Evolutionary conservation across 2,113 vertebrate genomes (phyloP).

Genomic region (Tautogolabrus adspersus): DNA sequence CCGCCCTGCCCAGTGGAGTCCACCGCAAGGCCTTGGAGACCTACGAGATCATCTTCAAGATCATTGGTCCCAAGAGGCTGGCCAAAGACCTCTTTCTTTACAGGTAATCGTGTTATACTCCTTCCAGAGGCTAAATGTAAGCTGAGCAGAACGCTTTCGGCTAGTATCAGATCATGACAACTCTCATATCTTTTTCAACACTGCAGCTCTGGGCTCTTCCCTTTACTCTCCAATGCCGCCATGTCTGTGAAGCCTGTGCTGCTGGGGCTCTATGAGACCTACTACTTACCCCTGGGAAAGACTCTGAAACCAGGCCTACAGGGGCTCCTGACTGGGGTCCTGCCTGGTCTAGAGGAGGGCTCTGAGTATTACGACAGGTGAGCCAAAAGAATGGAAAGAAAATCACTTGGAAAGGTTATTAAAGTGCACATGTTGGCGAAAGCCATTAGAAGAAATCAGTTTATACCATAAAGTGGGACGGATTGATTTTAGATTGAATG

Average conservation of each 20-base stretch:
- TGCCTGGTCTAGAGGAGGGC: conserved; percentile 97
- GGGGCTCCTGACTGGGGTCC: conserved; percentile 94
- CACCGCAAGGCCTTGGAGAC: conserved; percentile 99
- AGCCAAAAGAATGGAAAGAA: conserved; percentile 36
- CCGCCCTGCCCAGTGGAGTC: conserved; percentile 96
- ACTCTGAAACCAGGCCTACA: conserved; percentile 97
- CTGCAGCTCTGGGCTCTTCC: conserved; percentile 94
- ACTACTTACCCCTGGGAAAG: conserved; percentile 97
- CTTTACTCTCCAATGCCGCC: conserved; percentile 97
- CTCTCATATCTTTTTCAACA: background rate
- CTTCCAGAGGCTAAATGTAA: background rate
- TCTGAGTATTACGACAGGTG: conserved; percentile 99
- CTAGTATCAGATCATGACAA: background rate
- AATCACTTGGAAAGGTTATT: background rate
- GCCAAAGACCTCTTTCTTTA: conserved; percentile 99
- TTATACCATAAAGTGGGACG: conserved; percentile 25
- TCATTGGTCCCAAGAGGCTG: conserved; percentile 97
- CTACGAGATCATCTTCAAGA: conserved; percentile 99
- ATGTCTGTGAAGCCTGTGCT: conserved; percentile 99
- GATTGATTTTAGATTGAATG: conserved; percentile 48
- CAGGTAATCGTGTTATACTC: conserved; percentile 83
- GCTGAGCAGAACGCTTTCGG: background rate
- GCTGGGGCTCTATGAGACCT: conserved; percentile 95
- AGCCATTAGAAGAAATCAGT: conserved; percentile 36
- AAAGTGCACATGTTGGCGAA: background rate